Conservation (phyloP, 92 coral and sea anemone genomes). For the Montipora capitata region DNA sequence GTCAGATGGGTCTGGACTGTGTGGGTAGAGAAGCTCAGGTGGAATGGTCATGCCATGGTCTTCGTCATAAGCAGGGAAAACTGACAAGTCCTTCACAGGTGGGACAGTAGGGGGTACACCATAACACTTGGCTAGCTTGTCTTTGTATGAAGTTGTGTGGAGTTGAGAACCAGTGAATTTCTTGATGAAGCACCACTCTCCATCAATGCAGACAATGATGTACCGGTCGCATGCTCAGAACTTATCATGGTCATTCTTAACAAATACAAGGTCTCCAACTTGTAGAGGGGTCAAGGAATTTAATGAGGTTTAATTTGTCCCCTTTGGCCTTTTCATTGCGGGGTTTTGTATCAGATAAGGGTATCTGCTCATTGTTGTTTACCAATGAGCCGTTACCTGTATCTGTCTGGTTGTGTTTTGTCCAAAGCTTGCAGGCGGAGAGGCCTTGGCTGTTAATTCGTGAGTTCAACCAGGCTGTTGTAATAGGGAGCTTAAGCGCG, state of each 20-base stretch:
- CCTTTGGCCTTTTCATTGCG: slow-evolving; percentile 17
- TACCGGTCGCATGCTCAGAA: slow-evolving; percentile 3
- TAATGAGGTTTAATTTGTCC: slow-evolving; percentile 7
- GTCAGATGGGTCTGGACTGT: background rate
- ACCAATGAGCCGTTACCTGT: too few species aligned
- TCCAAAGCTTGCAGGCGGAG: slow-evolving; percentile 55
- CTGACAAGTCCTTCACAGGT: background rate
- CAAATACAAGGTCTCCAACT: slow-evolving; percentile 59
- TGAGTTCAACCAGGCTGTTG: too few species aligned
- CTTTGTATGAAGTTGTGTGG: slow-evolving; percentile 17
- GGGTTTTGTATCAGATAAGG: slow-evolving; percentile 53
- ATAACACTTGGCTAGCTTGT: slow-evolving; percentile 18
- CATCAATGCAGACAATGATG: slow-evolving; percentile 22
- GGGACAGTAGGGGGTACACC: slow-evolving; percentile 8
- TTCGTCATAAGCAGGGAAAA: background rate
- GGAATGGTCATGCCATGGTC: background rate
- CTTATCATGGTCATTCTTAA: slow-evolving; percentile 43
- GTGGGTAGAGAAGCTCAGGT: background rate
- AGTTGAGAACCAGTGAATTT: slow-evolving; percentile 5
- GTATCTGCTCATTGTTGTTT: slow-evolving; percentile 45
- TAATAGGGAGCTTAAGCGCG: too few species aligned
- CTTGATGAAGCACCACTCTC: slow-evolving; percentile 41
- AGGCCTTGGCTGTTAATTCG: slow-evolving; percentile 29
- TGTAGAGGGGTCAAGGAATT: slow-evolving; percentile 10
- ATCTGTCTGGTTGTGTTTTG: slow-evolving; percentile 46